phyloP scores from a whole-genome alignment of 2,888 invertebrate genomes.

The Nowickia ferox region DNA sequence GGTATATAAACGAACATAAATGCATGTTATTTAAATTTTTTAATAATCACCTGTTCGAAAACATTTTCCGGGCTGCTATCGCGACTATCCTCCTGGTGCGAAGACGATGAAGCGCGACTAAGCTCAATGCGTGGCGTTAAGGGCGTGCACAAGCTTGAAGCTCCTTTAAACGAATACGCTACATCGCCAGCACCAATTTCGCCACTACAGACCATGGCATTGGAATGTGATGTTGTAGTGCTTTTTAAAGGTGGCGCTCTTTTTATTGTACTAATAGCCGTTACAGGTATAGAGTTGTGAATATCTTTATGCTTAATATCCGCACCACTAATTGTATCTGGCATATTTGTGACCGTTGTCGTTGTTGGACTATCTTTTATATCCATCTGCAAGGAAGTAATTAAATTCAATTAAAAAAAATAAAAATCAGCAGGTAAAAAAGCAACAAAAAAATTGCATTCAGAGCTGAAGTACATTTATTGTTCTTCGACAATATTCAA shows the following conservation, averaged over 20 bases:
- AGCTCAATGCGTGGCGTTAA: conserved; percentile 94
- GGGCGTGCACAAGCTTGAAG: conserved; percentile 84
- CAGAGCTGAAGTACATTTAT: too few relatives aligned
- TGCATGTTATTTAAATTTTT: background rate
- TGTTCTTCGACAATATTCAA: too few relatives aligned
- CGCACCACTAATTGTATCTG: conserved; percentile 44
- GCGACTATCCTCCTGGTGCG: conserved; percentile 91
- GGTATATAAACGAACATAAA: background rate
- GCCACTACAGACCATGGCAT: conserved; percentile 74
- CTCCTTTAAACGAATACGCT: conserved; percentile 62
- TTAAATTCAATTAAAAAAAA: conserved; percentile 57
- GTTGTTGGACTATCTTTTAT: conserved; percentile 70
- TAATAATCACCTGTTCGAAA: conserved; percentile 86
- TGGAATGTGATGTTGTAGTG: conserved; percentile 73
- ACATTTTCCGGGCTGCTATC: conserved; percentile 94
- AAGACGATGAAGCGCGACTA: conserved; percentile 94
- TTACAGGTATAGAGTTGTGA: conserved; percentile 44
- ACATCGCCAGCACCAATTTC: conserved; percentile 76
- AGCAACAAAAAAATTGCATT: too few relatives aligned
- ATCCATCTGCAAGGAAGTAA: conserved; percentile 74
- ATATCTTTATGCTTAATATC: conserved; percentile 37
- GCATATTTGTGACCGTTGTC: conserved; percentile 69
- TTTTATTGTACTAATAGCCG: conserved; percentile 75
- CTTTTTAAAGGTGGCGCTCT: conserved; percentile 82
- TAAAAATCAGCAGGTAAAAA: background rate